Conservation (phyloP, 1,140 invertebrate genomes). For the Drosophila burlai region DNA sequence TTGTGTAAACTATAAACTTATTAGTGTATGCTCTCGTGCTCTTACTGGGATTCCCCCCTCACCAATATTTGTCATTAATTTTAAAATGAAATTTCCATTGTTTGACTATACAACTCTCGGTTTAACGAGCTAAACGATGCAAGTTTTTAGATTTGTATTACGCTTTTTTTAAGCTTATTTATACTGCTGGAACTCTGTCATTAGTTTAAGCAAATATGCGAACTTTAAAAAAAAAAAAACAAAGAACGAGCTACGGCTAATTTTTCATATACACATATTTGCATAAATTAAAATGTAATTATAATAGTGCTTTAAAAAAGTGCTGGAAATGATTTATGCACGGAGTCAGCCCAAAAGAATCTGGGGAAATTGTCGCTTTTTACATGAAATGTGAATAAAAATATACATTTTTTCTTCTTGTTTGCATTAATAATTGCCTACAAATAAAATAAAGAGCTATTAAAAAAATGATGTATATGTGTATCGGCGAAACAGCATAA, state of each 20-base stretch:
- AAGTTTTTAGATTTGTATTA: constrained; percentile 36
- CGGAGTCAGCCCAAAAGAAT: constrained; percentile 68
- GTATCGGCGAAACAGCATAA: constrained; percentile 34
- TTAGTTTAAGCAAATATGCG: constrained; percentile 68
- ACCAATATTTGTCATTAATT: constrained; percentile 47
- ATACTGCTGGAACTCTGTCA: constrained; percentile 50
- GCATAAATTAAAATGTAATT: constrained; percentile 84
- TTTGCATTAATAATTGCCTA: constrained; percentile 82
- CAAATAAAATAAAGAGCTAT: constrained; percentile 81
- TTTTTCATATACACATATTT: constrained; percentile 72
- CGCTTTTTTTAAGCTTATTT: constrained; percentile 15
- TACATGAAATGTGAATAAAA: constrained; percentile 50
- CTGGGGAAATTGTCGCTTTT: constrained; percentile 50
- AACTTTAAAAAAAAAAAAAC: constrained; percentile 6
- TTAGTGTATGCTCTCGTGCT: constrained; percentile 17
- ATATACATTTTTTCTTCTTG: constrained; percentile 42
- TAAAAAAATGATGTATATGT: constrained; percentile 42
- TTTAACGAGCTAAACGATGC: constrained; percentile 32
- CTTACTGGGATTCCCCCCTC: not conserved
- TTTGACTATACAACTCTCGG: constrained; percentile 15
- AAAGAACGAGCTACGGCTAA: constrained; percentile 53
- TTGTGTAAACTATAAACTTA: not conserved
- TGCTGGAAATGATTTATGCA: constrained; percentile 75
- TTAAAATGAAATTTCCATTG: constrained; percentile 39
- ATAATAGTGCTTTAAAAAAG: constrained; percentile 69